These are phyloP conservation scores for Drosophila meridiana DNA, from an alignment of 2,888 invertebrate genomes.

Conservation along the genomic window DNA sequence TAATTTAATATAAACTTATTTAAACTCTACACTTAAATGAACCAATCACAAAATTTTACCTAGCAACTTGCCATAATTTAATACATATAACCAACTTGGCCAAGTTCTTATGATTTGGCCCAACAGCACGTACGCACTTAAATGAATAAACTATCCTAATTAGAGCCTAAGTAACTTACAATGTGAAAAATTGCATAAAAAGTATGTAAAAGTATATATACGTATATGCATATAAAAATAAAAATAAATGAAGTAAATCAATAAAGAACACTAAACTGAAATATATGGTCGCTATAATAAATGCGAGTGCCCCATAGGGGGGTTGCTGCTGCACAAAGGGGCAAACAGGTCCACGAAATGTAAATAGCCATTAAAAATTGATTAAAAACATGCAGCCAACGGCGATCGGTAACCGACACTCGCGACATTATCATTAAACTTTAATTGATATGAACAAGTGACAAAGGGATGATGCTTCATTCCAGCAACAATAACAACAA, in stretches of 20 bases:
- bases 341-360: slow-evolving; percentile 59
- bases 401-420: slow-evolving; percentile 42
- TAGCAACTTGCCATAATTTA: slow-evolving; percentile 76
- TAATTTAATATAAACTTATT: slow-evolving; percentile 65
- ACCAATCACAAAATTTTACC: slow-evolving; percentile 59
- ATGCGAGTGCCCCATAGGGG: slow-evolving; percentile 11
- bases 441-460: slow-evolving; percentile 79
- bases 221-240: not conserved
- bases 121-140: slow-evolving; percentile 53
- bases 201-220: slow-evolving; percentile 34
- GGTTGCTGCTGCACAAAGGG: slow-evolving; percentile 12
- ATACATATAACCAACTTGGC: slow-evolving; percentile 42
- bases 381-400: slow-evolving; percentile 70
- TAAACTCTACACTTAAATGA: slow-evolving; percentile 46
- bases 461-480: slow-evolving; percentile 60
- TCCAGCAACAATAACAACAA: slow-evolving; percentile 22
- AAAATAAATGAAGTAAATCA: slow-evolving; percentile 49
- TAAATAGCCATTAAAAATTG: slow-evolving; percentile 78
- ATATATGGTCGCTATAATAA: slow-evolving; percentile 23
- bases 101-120: slow-evolving; percentile 27
- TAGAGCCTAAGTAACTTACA: slow-evolving; percentile 60
- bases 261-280: slow-evolving; percentile 47
- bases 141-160: slow-evolving; percentile 70
- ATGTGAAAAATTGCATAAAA: slow-evolving; percentile 44
- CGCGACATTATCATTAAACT: slow-evolving; percentile 73